Conservation (phyloP, 2,888 invertebrate genomes). For the Xanthia togata region DNA sequence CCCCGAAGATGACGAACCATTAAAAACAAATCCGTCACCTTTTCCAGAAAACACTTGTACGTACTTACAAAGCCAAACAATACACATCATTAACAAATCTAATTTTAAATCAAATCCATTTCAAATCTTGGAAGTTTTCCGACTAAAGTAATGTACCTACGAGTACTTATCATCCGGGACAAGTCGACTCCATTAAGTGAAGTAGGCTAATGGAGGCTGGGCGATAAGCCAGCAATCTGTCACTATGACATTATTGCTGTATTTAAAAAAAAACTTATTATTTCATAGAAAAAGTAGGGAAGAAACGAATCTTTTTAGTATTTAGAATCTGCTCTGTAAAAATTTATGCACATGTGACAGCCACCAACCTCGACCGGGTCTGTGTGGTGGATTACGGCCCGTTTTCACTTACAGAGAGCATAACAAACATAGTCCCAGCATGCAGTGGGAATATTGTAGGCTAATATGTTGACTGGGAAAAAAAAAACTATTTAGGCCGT, state of each 20-base stretch:
- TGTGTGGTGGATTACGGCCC: neutral
- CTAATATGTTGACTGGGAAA: too few relatives aligned
- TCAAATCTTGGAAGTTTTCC: slow-evolving; percentile 26
- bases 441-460: too few relatives aligned
- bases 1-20: too few relatives aligned
- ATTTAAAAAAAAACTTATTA: slow-evolving; percentile 30
- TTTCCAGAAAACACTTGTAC: neutral
- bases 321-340: too few relatives aligned
- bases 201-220: slow-evolving; percentile 53
- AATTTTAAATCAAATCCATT: slow-evolving; percentile 20
- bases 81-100: slow-evolving; percentile 15
- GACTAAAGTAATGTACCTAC: slow-evolving; percentile 14
- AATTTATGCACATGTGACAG: neutral
- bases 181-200: slow-evolving; percentile 43
- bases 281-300: neutral
- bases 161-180: slow-evolving; percentile 15
- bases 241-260: slow-evolving; percentile 18
- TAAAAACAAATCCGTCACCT: neutral
- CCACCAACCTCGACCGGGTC: neutral
- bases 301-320: neutral
- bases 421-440: too few relatives aligned
- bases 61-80: neutral
- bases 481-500: too few relatives aligned
- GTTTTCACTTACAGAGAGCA: neutral
- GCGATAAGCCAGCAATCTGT: slow-evolving; percentile 38